Conservation (phyloP, 1,140 invertebrate genomes). For the Drosophila grimshawi region DNA sequence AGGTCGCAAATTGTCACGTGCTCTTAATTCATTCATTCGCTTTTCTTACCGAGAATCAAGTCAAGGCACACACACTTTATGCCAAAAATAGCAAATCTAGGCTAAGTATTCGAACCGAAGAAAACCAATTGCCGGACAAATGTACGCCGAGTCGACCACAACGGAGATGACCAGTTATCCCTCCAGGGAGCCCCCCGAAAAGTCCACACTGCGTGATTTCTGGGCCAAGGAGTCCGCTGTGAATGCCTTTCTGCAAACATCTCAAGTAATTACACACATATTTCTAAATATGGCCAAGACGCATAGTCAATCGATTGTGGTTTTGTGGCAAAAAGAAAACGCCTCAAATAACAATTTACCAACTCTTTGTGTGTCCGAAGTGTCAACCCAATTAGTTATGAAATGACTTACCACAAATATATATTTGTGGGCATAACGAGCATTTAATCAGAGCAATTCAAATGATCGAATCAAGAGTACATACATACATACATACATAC, state of each 20-base stretch:
- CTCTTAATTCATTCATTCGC: conserved; percentile 77
- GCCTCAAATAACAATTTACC: conserved; percentile 1
- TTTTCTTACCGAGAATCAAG: conserved; percentile 24
- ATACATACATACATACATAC: background rate
- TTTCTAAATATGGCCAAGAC: conserved; percentile 9
- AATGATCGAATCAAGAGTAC: background rate
- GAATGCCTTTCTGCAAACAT: conserved; percentile 77
- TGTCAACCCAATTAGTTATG: conserved; percentile 4
- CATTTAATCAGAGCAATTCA: background rate
- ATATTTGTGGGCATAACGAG: background rate
- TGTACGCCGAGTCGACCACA: conserved; percentile 79
- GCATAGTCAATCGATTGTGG: conserved; percentile 18
- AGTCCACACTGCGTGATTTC: conserved; percentile 73
- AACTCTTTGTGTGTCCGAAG: conserved; percentile 1
- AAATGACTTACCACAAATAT: background rate
- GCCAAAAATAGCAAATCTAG: conserved; percentile 58
- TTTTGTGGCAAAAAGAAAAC: background rate
- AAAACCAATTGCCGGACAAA: conserved; percentile 39
- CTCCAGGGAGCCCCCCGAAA: conserved; percentile 57
- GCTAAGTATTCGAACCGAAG: conserved; percentile 57
- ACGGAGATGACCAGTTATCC: conserved; percentile 78
- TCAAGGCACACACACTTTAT: conserved; percentile 55
- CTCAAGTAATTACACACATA: conserved; percentile 62
- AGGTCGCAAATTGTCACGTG: conserved; percentile 70
- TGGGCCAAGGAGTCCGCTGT: conserved; percentile 81